Base-by-base conservation (phyloP, 2,113 vertebrate species). In the Stegastes partitus region DNA sequence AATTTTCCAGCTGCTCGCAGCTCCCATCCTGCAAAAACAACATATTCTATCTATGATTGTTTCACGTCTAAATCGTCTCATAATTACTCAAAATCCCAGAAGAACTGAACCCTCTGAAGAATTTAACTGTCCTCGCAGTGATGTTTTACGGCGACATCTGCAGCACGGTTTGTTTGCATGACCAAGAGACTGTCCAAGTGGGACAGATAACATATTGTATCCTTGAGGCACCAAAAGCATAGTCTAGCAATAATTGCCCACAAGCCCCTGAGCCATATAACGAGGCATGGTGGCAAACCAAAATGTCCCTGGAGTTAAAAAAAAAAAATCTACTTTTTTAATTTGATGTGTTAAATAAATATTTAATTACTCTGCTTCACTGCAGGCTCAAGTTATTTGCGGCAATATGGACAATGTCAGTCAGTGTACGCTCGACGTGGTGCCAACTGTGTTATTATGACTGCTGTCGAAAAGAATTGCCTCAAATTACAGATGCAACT, bases 181-280 rank as follows among this genome's bases (percentile, higher is more conserved):
- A 72, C 83, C 79, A 67, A 54, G 61, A 57, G 54, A 49, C 25
- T 23, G 85, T 84, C 81, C 77, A 91, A 84, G 56, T 83, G 79
- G 83, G 83, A 84, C 85, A 79, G 65, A 53, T 39, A 85, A 55
- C 89, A 88, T 82, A 79, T 83, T 85, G 78, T 80, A 68, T 87
- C 74, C 85, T 84, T 37, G 34, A 78, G 81, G 90, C 83, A 49
- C 6, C 42, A 59, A 76, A 74, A 69, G 59, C 37, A 67, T 25
- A 28, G 45, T 26, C 67, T 73, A 47, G 79, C 71, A 81, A 71
- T 84, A 85, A 86, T 87, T 81, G 78, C 65, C 51, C 58, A 79
- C 58, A 85, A 71, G 51, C 76, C 84, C 79, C 45, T 47, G 65
- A 82, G 88, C 72, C 42, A 42, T 31, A 82, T 63, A 63, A 84